These are phyloP conservation scores for Biston betularia DNA, from an alignment of 2,888 invertebrate species.

Conservation along the genomic window DNA sequence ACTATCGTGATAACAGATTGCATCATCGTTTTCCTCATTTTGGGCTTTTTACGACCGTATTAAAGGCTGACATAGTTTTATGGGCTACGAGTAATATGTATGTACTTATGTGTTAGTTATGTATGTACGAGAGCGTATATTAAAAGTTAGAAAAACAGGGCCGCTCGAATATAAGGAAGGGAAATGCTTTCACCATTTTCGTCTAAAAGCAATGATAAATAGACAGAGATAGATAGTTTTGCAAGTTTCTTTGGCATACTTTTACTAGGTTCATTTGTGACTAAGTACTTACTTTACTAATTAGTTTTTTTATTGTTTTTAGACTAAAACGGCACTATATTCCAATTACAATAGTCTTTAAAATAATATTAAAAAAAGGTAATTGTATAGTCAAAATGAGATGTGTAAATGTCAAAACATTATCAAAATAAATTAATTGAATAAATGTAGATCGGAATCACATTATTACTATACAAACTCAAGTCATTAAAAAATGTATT, in stretches of 20 bases:
- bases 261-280: too few relatives aligned
- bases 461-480: too few relatives aligned
- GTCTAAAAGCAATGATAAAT: neutral
- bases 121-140: conserved; percentile 6
- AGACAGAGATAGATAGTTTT: neutral
- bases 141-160: conserved; percentile 19
- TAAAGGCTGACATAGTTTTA: conserved; percentile 34
- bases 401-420: too few relatives aligned
- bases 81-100: neutral
- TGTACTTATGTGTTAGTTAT: conserved; percentile 1
- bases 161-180: conserved; percentile 15
- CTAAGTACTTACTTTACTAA: too few relatives aligned
- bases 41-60: conserved; percentile 26
- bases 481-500: too few relatives aligned
- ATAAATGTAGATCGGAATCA: too few relatives aligned
- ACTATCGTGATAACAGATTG: neutral
- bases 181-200: conserved; percentile 2
- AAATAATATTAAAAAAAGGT: too few relatives aligned
- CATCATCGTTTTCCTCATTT: conserved; percentile 27
- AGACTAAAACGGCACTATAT: too few relatives aligned
- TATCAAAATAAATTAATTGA: too few relatives aligned
- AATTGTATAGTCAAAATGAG: too few relatives aligned
- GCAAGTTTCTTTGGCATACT: neutral
- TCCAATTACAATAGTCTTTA: too few relatives aligned
- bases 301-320: too few relatives aligned